Percentiles rank a stretch among this genome's conserved stretches.
phyloP scores from a whole-genome alignment of 2,797 vertebrate species.

The Enoplosus armatus region DNA sequence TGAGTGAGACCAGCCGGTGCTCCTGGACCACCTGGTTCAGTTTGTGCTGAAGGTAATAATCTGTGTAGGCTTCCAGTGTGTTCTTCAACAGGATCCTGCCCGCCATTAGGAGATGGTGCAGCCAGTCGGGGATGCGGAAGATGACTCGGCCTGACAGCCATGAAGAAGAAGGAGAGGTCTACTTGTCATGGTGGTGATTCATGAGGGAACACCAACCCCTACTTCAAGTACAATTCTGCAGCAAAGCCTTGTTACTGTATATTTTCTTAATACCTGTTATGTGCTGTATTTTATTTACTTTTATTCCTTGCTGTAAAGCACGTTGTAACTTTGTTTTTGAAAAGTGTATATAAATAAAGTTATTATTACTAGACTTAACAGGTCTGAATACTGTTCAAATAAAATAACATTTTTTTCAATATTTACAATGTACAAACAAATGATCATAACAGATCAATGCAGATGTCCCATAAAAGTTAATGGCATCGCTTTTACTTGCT shows the following conservation, averaged over 20 bases:
- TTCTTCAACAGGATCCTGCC: conserved; percentile 96
- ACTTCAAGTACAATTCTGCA: background rate
- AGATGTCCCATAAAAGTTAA: background rate
- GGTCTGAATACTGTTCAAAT: background rate
- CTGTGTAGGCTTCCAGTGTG: conserved; percentile 93
- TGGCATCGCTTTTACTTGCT: background rate
- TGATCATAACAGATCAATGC: background rate
- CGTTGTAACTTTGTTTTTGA: background rate
- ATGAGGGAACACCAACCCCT: background rate
- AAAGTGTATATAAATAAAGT: background rate
- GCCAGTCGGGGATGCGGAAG: conserved; percentile 95
- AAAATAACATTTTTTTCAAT: background rate
- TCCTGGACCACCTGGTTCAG: conserved; percentile 93
- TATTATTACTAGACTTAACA: background rate
- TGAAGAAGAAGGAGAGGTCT: background rate
- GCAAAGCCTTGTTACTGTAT: background rate
- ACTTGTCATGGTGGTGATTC: background rate
- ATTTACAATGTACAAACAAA: background rate
- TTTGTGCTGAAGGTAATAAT: conserved; percentile 91
- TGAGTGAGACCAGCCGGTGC: conserved; percentile 94
- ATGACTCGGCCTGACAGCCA: conserved; percentile 89
- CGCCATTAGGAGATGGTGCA: conserved; percentile 95
- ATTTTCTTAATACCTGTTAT: too few relatives aligned
- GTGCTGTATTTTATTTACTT: background rate
- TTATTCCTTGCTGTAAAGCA: background rate